Percentiles rank a stretch among this genome's conserved stretches.
phyloP scores from a whole-genome alignment of 2,888 invertebrate species.

The Dimorphilus gyrociliatus region DNA sequence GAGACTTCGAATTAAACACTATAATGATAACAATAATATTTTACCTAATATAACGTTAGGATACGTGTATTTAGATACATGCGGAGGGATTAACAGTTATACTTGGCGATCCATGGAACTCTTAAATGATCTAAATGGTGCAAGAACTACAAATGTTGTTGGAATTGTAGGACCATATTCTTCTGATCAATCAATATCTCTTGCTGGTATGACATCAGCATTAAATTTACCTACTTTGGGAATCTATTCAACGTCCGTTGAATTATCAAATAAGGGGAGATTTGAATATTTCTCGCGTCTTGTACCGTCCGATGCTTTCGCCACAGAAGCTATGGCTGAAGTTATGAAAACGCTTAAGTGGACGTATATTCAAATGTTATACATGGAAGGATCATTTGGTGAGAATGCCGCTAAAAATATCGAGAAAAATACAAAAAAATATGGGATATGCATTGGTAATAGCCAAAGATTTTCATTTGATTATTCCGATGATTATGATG shows the following conservation, averaged over 20 bases:
- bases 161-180: too few relatives aligned
- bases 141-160: too few relatives aligned
- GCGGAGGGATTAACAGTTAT: too few relatives aligned
- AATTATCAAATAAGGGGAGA: slow-evolving; percentile 17
- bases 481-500: slow-evolving; percentile 1
- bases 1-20: too few relatives aligned
- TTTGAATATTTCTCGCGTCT: slow-evolving; percentile 20
- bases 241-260: slow-evolving; percentile 18
- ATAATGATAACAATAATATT: too few relatives aligned
- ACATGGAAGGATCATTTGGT: slow-evolving; percentile 47
- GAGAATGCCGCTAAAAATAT: slow-evolving; percentile 13
- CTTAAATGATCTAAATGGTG: too few relatives aligned
- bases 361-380: slow-evolving; percentile 57
- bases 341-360: slow-evolving; percentile 42
- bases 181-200: too few relatives aligned
- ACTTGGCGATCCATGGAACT: too few relatives aligned
- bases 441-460: slow-evolving; percentile 5
- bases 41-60: too few relatives aligned
- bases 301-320: slow-evolving; percentile 20
- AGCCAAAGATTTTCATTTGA: slow-evolving; percentile 2
- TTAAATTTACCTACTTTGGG: slow-evolving; percentile 44
- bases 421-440: neutral
- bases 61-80: too few relatives aligned
- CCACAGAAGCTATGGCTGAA: slow-evolving; percentile 15
- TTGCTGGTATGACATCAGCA: too few relatives aligned